A percentile compares a stretch with the other conserved stretches of the same genome.
Evolutionary conservation across 2,797 vertebrate genomes (phyloP).

Genomic region (Cichlasoma orientale): DNA sequence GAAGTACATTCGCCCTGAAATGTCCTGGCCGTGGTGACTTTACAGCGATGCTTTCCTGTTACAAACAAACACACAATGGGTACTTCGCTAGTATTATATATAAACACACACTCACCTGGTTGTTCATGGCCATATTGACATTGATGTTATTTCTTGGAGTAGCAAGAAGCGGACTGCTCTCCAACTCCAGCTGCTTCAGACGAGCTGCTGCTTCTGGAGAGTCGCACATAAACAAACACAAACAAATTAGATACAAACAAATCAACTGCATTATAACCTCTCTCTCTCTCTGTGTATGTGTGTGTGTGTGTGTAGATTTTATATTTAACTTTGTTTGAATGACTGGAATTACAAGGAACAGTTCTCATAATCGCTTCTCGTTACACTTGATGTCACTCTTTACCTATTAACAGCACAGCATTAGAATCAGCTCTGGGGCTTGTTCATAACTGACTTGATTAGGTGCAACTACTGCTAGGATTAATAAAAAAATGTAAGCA

Average conservation of each 20-base stretch:
- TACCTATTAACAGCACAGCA: not conserved
- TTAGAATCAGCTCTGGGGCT: not conserved
- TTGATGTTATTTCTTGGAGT: conserved; percentile 79
- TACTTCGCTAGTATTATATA: no score
- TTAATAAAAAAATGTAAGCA: not conserved
- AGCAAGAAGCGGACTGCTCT: conserved; percentile 49
- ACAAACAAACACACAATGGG: no score
- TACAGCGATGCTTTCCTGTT: no score
- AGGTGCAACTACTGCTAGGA: not conserved
- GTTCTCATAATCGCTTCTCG: not conserved
- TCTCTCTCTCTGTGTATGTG: no score
- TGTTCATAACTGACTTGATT: not conserved
- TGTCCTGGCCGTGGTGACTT: no score
- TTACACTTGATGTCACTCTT: not conserved
- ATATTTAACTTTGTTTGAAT: no score
- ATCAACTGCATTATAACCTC: not conserved
- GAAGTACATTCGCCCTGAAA: no score
- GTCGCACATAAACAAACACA: not conserved
- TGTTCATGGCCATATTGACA: conserved; percentile 87
- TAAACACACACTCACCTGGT: conserved; percentile 79
- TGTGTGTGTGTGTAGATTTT: no score
- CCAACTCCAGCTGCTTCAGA: conserved; percentile 87
- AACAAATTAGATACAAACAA: not conserved
- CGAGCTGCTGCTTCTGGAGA: conserved; percentile 81
- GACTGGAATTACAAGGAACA: no score